A percentile compares a stretch with the other conserved stretches of the same genome.
These are phyloP conservation scores for Salarias fasciatus DNA, from an alignment of 2,797 vertebrate genomes.

Conservation along the genomic window DNA sequence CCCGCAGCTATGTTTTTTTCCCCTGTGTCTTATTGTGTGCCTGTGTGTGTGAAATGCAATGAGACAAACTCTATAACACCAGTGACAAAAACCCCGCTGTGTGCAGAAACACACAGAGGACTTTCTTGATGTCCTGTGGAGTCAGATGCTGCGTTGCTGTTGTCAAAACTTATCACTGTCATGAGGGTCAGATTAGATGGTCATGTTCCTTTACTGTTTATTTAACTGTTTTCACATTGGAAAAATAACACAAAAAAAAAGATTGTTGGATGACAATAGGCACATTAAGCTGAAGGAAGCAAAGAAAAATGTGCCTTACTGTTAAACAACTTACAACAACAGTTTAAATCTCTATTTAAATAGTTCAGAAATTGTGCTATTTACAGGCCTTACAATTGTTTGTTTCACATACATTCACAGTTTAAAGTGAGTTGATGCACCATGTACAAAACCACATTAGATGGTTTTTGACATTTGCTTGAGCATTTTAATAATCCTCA, in stretches of 20 bases:
- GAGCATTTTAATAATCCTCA: background rate
- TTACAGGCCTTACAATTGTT: background rate
- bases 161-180: background rate
- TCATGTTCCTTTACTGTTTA: no score
- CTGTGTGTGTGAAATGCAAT: slow-evolving; percentile 17
- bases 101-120: background rate
- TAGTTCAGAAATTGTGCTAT: background rate
- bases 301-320: background rate
- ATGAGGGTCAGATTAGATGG: no score
- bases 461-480: background rate
- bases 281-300: background rate
- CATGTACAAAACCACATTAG: background rate
- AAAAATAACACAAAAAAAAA: no score
- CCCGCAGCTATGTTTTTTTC: slow-evolving; percentile 22
- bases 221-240: no score
- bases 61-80: background rate
- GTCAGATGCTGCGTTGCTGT: background rate
- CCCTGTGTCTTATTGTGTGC: slow-evolving; percentile 8
- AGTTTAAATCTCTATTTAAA: background rate
- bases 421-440: background rate
- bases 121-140: no score
- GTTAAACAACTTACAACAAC: background rate
- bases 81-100: background rate
- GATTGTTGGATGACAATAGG: background rate
- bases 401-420: background rate